These are phyloP conservation scores for Epicampocera succincta DNA, from an alignment of 2,888 invertebrate species.

Conservation along the genomic window DNA sequence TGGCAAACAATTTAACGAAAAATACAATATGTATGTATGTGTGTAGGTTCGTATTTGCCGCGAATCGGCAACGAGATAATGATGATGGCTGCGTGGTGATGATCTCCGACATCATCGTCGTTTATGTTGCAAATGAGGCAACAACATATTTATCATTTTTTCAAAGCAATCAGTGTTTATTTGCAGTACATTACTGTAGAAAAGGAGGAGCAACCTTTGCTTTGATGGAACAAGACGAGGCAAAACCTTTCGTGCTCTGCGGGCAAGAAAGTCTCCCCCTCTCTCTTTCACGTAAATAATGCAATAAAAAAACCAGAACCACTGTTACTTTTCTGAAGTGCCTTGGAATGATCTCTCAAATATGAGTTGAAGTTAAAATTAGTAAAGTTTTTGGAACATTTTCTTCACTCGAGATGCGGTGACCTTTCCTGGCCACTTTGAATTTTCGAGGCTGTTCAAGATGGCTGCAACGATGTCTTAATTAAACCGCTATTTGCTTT, in stretches of 20 bases:
- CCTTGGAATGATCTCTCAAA: constrained; percentile 37
- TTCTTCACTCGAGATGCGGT: constrained; percentile 31
- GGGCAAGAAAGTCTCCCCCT: not conserved
- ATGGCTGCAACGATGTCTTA: constrained; percentile 61
- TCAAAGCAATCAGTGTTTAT: constrained; percentile 67
- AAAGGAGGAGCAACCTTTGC: constrained; percentile 24
- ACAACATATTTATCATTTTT: constrained; percentile 60
- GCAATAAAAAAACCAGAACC: not conserved
- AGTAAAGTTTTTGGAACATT: constrained; percentile 24
- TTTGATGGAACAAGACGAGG: constrained; percentile 39
- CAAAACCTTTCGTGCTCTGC: not conserved
- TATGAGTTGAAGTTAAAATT: constrained; percentile 41
- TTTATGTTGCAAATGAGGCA: constrained; percentile 57
- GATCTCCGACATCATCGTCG: constrained; percentile 59
- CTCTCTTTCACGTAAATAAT: too few relatives aligned
- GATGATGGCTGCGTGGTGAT: constrained; percentile 34
- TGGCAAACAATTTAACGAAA: constrained; percentile 21
- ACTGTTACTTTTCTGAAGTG: not conserved
- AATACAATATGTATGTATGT: not conserved
- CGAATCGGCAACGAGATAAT: constrained; percentile 32
- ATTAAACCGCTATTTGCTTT: constrained; percentile 69
- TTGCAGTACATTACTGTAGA: constrained; percentile 68
- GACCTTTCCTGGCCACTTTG: constrained; percentile 41
- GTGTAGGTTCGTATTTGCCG: constrained; percentile 2
- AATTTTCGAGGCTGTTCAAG: constrained; percentile 8